Evolutionary conservation across 2,888 invertebrate species (phyloP).

Genomic region (Pterostichus niger): DNA sequence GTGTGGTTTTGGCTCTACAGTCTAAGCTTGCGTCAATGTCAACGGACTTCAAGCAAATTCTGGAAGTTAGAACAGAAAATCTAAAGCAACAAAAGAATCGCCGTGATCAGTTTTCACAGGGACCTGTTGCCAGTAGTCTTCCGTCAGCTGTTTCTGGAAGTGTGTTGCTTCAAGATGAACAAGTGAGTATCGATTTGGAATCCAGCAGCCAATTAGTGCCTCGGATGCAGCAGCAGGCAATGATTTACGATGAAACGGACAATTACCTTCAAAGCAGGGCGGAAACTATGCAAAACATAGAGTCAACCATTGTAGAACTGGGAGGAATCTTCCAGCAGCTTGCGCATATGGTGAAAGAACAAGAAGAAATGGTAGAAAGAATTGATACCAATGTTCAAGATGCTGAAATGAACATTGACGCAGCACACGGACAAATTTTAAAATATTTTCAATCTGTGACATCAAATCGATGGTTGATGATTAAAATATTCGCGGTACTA

Average conservation of each 20-base stretch:
- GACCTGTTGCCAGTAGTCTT: constrained; percentile 81
- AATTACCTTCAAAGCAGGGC: constrained; percentile 95
- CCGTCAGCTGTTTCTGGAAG: constrained; percentile 80
- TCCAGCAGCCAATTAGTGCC: constrained; percentile 77
- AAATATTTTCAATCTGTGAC: constrained; percentile 98
- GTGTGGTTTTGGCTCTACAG: constrained; percentile 94
- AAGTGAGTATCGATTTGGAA: constrained; percentile 93
- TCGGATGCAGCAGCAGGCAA: constrained; percentile 79
- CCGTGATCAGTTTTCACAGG: constrained; percentile 93
- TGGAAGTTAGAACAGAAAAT: constrained; percentile 98
- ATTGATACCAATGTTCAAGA: constrained; percentile 98
- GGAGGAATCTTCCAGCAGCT: constrained; percentile 99
- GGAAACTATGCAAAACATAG: constrained; percentile 99
- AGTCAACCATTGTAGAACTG: constrained; percentile 98
- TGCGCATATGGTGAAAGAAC: constrained; percentile 98
- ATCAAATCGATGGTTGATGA: constrained; percentile 98
- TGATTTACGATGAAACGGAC: constrained; percentile 92
- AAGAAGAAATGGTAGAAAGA: constrained; percentile 98
- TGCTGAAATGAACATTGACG: constrained; percentile 97
- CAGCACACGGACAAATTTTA: constrained; percentile 97
- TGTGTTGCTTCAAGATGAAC: constrained; percentile 81
- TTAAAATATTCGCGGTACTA: constrained; percentile 98
- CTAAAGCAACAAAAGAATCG: constrained; percentile 96
- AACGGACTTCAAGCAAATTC: constrained; percentile 97
- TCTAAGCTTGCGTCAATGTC: constrained; percentile 98